These are phyloP conservation scores for Collichthys lucidus DNA, from an alignment of 2,113 vertebrate species.

Conservation along the genomic window DNA sequence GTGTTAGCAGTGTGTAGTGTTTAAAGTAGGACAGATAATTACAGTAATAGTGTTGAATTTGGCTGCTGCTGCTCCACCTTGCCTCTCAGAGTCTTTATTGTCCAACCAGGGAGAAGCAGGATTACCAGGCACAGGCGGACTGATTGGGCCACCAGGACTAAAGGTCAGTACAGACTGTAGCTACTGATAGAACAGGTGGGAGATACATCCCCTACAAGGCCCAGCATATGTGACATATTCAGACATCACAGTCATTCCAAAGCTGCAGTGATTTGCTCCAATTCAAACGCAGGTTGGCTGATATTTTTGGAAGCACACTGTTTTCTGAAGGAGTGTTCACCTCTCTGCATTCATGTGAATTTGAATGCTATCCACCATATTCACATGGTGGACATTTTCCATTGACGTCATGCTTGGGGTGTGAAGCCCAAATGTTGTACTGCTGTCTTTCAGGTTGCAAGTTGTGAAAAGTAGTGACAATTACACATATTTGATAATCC, in stretches of 20 bases:
- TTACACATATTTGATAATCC: too few relatives aligned
- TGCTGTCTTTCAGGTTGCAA: too few relatives aligned
- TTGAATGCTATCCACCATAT: not conserved
- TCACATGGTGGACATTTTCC: not conserved
- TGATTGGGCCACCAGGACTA: constrained; percentile 61
- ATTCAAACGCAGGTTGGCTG: not conserved
- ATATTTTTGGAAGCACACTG: not conserved
- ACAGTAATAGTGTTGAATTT: constrained; percentile 48
- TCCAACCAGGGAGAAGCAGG: constrained; percentile 76
- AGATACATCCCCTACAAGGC: not conserved
- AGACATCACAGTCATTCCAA: not conserved
- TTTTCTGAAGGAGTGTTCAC: not conserved
- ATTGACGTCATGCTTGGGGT: too few relatives aligned
- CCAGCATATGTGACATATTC: not conserved
- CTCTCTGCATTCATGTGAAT: too few relatives aligned
- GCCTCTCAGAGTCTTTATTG: constrained; percentile 33
- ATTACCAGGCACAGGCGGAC: constrained; percentile 60
- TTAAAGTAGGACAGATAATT: constrained; percentile 10
- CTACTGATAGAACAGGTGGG: not conserved
- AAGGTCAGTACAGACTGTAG: constrained; percentile 67
- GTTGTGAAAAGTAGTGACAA: too few relatives aligned
- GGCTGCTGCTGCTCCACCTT: constrained; percentile 34
- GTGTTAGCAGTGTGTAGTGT: not conserved
- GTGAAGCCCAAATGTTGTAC: too few relatives aligned
- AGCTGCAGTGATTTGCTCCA: too few relatives aligned